Conservation (phyloP, 2,113 vertebrate species). For the Phocoena sinus region DNA sequence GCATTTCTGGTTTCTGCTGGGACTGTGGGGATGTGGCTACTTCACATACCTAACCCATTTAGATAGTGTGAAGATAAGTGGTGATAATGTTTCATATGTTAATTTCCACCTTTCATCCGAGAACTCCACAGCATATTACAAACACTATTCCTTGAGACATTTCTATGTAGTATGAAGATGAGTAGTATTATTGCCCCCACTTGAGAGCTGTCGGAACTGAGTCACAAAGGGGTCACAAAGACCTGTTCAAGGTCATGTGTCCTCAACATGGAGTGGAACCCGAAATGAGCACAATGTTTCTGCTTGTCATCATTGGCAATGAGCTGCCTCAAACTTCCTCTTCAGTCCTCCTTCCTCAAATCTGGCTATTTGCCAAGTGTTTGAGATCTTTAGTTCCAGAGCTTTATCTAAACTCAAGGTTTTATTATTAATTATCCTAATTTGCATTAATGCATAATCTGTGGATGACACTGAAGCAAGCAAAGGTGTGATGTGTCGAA, state of each 20-base stretch:
- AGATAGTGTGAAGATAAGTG: neutral
- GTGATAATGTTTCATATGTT: constrained; percentile 27
- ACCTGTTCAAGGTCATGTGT: neutral
- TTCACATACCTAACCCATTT: constrained; percentile 2
- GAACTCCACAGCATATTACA: neutral
- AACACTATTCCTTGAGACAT: constrained; percentile 44
- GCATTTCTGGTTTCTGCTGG: neutral
- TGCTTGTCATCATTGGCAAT: neutral
- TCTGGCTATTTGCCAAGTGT: neutral
- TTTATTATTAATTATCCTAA: constrained; percentile 11
- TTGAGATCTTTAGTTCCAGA: neutral
- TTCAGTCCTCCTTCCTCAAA: neutral
- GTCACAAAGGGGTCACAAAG: constrained; percentile 44
- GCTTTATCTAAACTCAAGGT: neutral
- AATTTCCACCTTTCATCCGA: constrained; percentile 61
- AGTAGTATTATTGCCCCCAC: neutral
- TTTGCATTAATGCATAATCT: neutral
- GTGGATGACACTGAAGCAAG: neutral
- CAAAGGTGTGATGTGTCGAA: neutral
- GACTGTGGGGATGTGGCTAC: neutral
- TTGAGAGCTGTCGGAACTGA: constrained; percentile 43
- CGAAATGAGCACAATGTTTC: neutral
- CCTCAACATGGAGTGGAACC: neutral
- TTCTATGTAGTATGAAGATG: constrained; percentile 22
- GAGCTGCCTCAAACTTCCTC: neutral